Conservation (phyloP, 2,888 invertebrate species). For the Drosophila nr. perissopoda region DNA sequence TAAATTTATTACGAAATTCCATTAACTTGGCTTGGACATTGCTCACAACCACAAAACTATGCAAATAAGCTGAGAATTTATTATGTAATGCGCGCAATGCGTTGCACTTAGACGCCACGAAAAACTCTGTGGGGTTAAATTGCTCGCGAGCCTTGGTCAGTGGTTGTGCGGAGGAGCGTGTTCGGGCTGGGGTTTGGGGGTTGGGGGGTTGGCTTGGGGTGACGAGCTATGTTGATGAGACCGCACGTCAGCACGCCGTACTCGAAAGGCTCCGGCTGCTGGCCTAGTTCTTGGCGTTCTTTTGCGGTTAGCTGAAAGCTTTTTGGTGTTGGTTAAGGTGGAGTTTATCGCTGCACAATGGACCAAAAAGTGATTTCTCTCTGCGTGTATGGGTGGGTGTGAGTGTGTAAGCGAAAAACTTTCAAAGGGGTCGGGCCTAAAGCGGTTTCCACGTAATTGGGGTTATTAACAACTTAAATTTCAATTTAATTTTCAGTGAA, state of each 20-base stretch:
- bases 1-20: conserved; percentile 79
- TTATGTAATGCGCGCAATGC: conserved; percentile 75
- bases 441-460: conserved; percentile 43
- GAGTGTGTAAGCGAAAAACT: conserved; percentile 13
- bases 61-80: conserved; percentile 80
- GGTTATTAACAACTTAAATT: conserved; percentile 40
- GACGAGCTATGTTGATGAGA: conserved; percentile 57
- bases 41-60: conserved; percentile 77
- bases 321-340: conserved; percentile 52
- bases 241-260: conserved; percentile 65
- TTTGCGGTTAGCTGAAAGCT: conserved; percentile 65
- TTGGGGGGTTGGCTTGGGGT: not conserved
- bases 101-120: conserved; percentile 56
- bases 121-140: conserved; percentile 1
- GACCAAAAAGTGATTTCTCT: conserved; percentile 19
- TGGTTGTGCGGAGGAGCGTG: not conserved
- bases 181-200: not conserved
- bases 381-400: conserved; percentile 4
- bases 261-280: conserved; percentile 40
- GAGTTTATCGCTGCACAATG: conserved; percentile 46
- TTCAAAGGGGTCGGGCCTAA: conserved; percentile 11
- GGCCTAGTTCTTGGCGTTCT: conserved; percentile 64
- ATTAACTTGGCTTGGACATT: conserved; percentile 75
- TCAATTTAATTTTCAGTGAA: conserved; percentile 38
- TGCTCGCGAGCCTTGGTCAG: conserved; percentile 2